Evolutionary conservation across 1,140 invertebrate genomes (phyloP).

Genomic region (Eubasilissa regina): DNA sequence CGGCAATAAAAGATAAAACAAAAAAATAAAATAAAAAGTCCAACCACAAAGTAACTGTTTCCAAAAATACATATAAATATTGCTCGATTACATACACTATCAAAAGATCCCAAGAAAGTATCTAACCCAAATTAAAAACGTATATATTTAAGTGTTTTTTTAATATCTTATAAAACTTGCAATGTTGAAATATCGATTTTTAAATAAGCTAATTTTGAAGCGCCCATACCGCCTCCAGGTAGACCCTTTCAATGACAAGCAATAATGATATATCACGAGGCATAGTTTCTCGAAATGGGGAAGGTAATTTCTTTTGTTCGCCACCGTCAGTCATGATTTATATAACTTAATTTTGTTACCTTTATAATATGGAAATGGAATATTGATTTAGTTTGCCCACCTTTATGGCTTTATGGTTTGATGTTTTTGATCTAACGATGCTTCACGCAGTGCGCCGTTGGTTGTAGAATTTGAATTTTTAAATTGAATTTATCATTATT

Average conservation of each 20-base stretch:
- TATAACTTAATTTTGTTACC: conserved; percentile 43
- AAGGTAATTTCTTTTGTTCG: conserved; percentile 41
- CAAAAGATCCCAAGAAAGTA: not conserved
- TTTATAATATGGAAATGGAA: conserved; percentile 46
- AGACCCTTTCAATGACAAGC: conserved; percentile 52
- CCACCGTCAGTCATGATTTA: conserved; percentile 49
- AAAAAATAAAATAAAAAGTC: too few relatives aligned
- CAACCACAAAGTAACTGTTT: too few relatives aligned
- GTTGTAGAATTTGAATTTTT: not conserved
- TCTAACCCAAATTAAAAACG: conserved; percentile 16
- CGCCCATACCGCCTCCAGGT: conserved; percentile 11
- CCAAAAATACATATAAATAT: not conserved
- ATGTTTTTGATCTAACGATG: conserved; percentile 17
- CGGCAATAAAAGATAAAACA: too few relatives aligned
- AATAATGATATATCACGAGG: conserved; percentile 55
- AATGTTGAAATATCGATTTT: conserved; percentile 36
- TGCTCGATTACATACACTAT: not conserved
- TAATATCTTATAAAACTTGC: not conserved
- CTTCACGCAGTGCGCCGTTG: conserved; percentile 3
- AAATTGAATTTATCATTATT: conserved; percentile 7
- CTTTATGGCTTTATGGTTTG: conserved; percentile 7
- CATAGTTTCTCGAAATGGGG: conserved; percentile 41
- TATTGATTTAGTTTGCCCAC: conserved; percentile 47
- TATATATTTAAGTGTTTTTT: conserved; percentile 2
- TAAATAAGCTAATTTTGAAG: conserved; percentile 40